Conservation (phyloP, 2,888 invertebrate genomes). For the Pseudococcus jackbeardsleyi region DNA sequence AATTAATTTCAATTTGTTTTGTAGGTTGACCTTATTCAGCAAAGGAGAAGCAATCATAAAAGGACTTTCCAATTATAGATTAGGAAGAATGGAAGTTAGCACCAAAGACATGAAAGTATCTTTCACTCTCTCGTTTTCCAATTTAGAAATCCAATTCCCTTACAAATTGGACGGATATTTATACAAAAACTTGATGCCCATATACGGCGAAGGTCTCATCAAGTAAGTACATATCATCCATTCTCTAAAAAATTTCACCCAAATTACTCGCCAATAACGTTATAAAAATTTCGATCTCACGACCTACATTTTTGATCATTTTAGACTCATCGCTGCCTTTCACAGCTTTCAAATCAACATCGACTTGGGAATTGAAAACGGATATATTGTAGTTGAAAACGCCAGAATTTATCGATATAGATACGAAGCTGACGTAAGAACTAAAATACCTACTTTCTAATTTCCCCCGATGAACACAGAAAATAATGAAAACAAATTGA, state of each 20-base stretch:
- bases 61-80: background rate
- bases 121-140: no score
- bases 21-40: background rate
- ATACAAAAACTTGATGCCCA: background rate
- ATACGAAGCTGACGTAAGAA: background rate
- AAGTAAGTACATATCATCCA: background rate
- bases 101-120: background rate
- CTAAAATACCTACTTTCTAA: background rate
- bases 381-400: background rate
- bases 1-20: no score
- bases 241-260: no score
- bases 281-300: no score
- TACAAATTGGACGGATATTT: background rate
- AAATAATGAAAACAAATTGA: background rate
- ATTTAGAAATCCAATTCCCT: background rate
- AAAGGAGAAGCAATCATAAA: background rate
- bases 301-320: no score
- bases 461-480: background rate
- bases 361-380: background rate
- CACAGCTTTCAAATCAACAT: background rate
- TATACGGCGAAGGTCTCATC: background rate
- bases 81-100: background rate
- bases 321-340: background rate
- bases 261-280: no score
- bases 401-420: background rate